phyloP scores from a whole-genome alignment of 2,113 vertebrate species.

The Ardeotis arabs region DNA sequence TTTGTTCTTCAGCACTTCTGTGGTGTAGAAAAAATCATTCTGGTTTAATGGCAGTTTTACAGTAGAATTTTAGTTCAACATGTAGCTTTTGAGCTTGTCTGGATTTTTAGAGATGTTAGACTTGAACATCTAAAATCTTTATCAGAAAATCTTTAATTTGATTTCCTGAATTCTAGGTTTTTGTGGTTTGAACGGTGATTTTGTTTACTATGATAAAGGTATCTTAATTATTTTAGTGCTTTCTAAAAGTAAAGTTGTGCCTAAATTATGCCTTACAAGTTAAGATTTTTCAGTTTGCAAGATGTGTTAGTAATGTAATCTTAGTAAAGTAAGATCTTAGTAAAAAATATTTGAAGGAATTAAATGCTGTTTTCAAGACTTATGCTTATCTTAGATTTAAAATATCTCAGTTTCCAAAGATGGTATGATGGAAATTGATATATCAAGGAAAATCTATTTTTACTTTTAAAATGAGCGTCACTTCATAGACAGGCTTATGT shows the following conservation, averaged over 20 bases:
- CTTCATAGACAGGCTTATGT: neutral
- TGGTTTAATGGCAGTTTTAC: neutral
- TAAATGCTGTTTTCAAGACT: neutral
- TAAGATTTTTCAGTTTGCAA: neutral
- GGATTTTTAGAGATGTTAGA: neutral
- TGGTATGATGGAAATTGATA: neutral
- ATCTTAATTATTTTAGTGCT: neutral
- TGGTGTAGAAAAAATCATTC: neutral
- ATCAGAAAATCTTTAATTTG: neutral
- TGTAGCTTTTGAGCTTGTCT: neutral
- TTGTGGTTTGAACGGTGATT: neutral
- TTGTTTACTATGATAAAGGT: neutral
- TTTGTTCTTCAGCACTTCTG: neutral
- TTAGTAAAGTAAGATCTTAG: neutral
- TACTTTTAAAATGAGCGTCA: neutral
- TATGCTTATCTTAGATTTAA: accelerated
- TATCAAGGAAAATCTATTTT: neutral
- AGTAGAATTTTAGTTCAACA: neutral
- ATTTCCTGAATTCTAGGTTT: neutral
- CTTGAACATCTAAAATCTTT: neutral
- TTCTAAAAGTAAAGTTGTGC: neutral
- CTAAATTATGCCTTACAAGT: neutral
- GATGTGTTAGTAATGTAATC: neutral
- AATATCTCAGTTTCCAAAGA: neutral
- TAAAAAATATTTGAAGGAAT: neutral